A percentile compares a stretch with the other conserved stretches of the same genome.
Conservation (phyloP, 1,140 invertebrate species). For the Penaeus vannamei region DNA sequence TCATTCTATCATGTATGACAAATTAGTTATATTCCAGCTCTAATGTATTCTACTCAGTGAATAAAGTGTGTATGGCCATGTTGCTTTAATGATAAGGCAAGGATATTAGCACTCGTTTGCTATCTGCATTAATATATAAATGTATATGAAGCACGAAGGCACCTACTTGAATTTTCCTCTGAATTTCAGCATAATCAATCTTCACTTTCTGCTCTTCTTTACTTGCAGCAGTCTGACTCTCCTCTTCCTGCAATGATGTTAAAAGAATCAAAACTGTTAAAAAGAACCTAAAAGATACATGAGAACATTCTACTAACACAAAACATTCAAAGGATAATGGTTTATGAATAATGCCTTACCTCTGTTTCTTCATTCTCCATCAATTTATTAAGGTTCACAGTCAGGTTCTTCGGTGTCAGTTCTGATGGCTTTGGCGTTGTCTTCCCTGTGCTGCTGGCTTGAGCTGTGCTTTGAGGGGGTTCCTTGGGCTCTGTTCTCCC, state of each 20-base stretch:
- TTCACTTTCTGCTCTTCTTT: not conserved
- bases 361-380: slow-evolving; percentile 50
- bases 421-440: not conserved
- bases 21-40: too few species aligned
- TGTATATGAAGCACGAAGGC: not conserved
- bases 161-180: slow-evolving; percentile 24
- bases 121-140: not conserved
- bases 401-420: slow-evolving; percentile 21
- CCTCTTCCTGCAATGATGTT: slow-evolving; percentile 6
- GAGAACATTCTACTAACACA: not conserved
- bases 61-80: too few species aligned
- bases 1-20: too few species aligned
- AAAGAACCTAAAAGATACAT: not conserved
- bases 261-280: not conserved
- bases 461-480: not conserved
- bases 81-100: too few species aligned
- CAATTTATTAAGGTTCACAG: slow-evolving; percentile 48
- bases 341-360: not conserved
- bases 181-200: not conserved
- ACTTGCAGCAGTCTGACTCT: not conserved
- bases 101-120: too few species aligned
- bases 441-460: not conserved
- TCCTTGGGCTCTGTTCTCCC: slow-evolving; percentile 38
- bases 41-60: too few species aligned
- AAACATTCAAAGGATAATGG: not conserved